These are phyloP conservation scores for Acanthisitta chloris DNA, from an alignment of 2,113 vertebrate genomes.

Conservation along the genomic window DNA sequence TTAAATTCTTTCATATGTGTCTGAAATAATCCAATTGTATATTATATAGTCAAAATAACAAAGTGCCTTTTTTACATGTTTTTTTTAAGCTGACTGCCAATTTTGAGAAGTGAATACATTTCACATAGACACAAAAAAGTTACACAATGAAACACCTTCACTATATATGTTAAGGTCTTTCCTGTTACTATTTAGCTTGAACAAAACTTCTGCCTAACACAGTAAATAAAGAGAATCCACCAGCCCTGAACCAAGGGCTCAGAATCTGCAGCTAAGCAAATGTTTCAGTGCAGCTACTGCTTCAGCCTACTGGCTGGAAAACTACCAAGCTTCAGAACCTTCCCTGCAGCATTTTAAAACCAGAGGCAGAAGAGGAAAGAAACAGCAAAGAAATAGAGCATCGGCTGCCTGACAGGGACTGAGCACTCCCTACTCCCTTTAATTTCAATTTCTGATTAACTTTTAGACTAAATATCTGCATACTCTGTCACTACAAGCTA, in stretches of 20 bases:
- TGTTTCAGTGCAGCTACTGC: not conserved
- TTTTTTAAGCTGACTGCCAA: not conserved
- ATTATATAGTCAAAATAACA: not conserved
- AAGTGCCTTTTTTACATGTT: not conserved
- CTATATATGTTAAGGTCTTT: not conserved
- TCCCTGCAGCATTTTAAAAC: not conserved
- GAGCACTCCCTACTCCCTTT: not conserved
- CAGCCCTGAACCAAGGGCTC: not conserved
- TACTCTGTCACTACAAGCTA: not conserved
- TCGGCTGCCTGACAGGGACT: not conserved
- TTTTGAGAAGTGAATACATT: conserved; percentile 4
- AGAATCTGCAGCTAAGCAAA: not conserved
- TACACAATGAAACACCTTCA: not conserved
- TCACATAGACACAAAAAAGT: not conserved
- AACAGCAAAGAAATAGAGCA: not conserved
- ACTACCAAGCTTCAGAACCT: not conserved
- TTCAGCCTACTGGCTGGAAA: not conserved
- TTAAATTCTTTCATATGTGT: not conserved
- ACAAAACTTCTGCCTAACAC: not conserved
- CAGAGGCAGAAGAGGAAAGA: not conserved
- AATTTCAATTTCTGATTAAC: not conserved
- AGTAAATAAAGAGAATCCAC: not conserved
- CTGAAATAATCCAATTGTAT: not conserved
- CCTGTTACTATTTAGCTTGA: not conserved
- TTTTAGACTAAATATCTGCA: not conserved